Evolutionary conservation across 2,113 vertebrate genomes (phyloP).

Genomic region (Noturus placidus): DNA sequence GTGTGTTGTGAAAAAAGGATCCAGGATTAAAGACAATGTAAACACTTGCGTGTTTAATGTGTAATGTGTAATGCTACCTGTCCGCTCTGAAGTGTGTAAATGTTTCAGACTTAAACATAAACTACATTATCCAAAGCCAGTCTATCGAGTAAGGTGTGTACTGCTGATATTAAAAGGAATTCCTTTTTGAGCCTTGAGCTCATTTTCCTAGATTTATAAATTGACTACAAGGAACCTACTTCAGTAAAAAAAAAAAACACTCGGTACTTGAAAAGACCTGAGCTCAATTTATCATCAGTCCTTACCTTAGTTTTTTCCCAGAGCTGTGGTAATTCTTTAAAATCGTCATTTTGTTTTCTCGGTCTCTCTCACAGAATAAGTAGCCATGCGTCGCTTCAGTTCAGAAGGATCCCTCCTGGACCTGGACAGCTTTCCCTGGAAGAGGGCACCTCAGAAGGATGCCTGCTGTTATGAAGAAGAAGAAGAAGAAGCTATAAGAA

Average conservation of each 20-base stretch:
- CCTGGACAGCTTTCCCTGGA: constrained; percentile 65
- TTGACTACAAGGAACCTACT: not conserved
- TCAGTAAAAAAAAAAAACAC: not conserved
- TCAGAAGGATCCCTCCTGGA: constrained; percentile 72
- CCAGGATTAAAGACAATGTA: not conserved
- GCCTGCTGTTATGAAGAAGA: not conserved
- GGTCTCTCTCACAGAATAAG: constrained; percentile 9
- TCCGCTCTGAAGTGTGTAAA: not conserved
- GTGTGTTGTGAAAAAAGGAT: not conserved
- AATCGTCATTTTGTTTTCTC: not conserved
- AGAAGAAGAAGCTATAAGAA: not conserved
- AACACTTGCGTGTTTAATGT: not conserved
- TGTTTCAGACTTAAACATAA: not conserved
- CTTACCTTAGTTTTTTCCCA: not conserved
- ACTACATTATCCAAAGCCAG: not conserved
- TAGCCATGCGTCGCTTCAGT: constrained; percentile 70
- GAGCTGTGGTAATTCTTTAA: not conserved
- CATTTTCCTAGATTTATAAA: constrained; percentile 16
- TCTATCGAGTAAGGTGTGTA: not conserved
- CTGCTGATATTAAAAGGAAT: not conserved
- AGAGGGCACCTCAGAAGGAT: constrained; percentile 38
- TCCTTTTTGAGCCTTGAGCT: not conserved
- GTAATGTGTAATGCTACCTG: not conserved
- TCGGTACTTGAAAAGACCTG: not conserved
- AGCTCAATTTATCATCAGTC: not conserved